Evolutionary conservation across 2,888 invertebrate genomes (phyloP), one percentile per base, ranked within the genome.

Genomic region (Heliconius sara): DNA sequence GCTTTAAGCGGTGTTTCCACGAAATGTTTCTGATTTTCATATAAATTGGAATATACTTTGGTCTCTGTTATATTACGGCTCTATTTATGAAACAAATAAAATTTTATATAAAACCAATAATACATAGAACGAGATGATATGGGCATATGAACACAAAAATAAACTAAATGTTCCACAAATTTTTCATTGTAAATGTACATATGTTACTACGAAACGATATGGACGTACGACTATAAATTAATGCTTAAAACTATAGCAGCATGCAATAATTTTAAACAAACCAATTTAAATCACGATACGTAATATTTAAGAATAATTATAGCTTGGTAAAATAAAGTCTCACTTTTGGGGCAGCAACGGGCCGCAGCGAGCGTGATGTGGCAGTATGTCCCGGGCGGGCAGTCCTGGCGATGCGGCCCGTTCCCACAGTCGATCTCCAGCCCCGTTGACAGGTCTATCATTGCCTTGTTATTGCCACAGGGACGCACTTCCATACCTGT

Each of bases 331-430:
- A 57, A 57, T 73, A 34, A 73, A 73, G 67, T 85, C 88, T 89
- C 91, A 97, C 98, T 97, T 96, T 98, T 98, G 85, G 96, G 96
- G 89, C 98, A 98, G 91, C 98, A 98, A 87, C 97, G 96, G 83
- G 98, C 97, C 87, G 98, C 97, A 85, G 97, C 96, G 73, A 97
- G 94, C 3, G 97, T 97, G 88, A 97, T 97, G 92, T 98, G 98
- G 91, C 98, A 98, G 93, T 98, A 98, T 89, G 97, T 97, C 85
- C 97, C 97, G 71, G 97, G 96, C 25, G 98, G 98, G 90, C 98
- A 98, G 90, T 97, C 97, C 91, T 97, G 97, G 72, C 97, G 95
- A 86, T 97, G 96, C 9, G 97, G 97, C 57, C 97, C 98, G 87
- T 97, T 97, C 80, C 97, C 97, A 91, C 98, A 98, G 93, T 97